Base-by-base conservation (phyloP, 2,888 invertebrate species). In the Charanyca ferruginea region DNA sequence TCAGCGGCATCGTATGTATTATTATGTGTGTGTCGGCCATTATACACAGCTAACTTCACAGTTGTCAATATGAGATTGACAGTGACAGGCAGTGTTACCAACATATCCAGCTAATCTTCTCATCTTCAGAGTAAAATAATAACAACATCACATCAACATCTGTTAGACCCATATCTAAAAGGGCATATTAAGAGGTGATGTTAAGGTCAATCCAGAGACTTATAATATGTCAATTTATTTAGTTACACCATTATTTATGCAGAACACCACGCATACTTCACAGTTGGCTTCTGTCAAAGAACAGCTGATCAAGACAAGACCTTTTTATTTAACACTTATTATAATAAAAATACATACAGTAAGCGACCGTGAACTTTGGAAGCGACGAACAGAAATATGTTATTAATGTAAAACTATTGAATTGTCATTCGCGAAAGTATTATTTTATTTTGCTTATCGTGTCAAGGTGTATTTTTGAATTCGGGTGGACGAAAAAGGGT, bases 331-430 rank as follows among this genome's bases (percentile, higher is more conserved):
- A 22, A 52, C 38, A 55, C 71, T 22, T 58, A 66, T 45, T 44
- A 58, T 45, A 51, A 42, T 55, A 60, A 54, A 54, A 48, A 55
- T 3, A 58, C 45, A 20, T 45, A 38, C 9, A 4, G 7, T 8
- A 23, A 13, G 1, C 7, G 42, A 9, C 65, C 71, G 2, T 71
- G 72, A 73, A 73, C 73, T 76, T 73, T 73, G 3, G 8, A 6
- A 2, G 42, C 7, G 44, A 9, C 16, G 13, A 13, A 60, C 47
- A 65, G 38, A 76, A 71, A 71, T 77, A 77, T 54, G 7, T 65
- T 58, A 66, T 74, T 66, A 42, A 77, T 77, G 66, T 57, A 49
- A 48, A 65, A 66, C 42, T 45, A 73, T 63, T 9, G 53, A 44
- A 65, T 52, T 64, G n/a, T 58, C 35, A 45, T 60, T 16, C n/a